Percentiles rank a stretch among this genome's conserved stretches.
These are phyloP conservation scores for Magallana gigas DNA, from an alignment of 1,140 invertebrate species.

Conservation along the genomic window DNA sequence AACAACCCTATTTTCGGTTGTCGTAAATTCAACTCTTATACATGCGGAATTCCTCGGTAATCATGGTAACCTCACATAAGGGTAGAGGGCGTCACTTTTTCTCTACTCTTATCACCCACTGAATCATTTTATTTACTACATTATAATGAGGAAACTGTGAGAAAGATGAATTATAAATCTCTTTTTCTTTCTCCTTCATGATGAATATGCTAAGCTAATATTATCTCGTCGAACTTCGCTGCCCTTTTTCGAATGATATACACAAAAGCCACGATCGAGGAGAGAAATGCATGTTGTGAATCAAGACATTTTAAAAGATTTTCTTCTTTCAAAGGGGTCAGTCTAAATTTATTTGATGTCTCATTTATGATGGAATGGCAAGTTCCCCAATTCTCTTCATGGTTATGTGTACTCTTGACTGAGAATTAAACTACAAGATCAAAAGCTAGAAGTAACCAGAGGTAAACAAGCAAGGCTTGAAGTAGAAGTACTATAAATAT, in stretches of 20 bases:
- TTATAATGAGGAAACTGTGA: not conserved
- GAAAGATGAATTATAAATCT: no score
- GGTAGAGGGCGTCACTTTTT: conserved; percentile 2
- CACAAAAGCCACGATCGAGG: no score
- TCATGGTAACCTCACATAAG: conserved; percentile 5
- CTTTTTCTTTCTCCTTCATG: no score
- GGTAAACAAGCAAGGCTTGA: conserved; percentile 19
- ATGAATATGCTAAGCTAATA: no score
- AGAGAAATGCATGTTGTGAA: no score
- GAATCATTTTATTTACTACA: conserved; percentile 32
- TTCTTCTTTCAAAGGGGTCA: not conserved
- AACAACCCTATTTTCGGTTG: conserved; percentile 30
- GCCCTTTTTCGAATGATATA: no score
- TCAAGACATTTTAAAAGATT: not conserved
- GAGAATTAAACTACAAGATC: conserved; percentile 4
- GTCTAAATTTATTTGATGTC: not conserved
- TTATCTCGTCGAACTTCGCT: no score
- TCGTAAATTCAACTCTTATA: conserved; percentile 14
- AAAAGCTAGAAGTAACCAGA: conserved; percentile 21
- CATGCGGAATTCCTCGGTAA: conserved; percentile 20
- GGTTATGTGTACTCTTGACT: conserved; percentile 3
- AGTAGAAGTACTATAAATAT: conserved; percentile 34
- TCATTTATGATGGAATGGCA: not conserved
- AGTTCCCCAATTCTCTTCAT: not conserved
- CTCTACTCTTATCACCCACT: conserved; percentile 16